Conservation (phyloP, 2,113 vertebrate genomes). For the Centropristis striata region DNA sequence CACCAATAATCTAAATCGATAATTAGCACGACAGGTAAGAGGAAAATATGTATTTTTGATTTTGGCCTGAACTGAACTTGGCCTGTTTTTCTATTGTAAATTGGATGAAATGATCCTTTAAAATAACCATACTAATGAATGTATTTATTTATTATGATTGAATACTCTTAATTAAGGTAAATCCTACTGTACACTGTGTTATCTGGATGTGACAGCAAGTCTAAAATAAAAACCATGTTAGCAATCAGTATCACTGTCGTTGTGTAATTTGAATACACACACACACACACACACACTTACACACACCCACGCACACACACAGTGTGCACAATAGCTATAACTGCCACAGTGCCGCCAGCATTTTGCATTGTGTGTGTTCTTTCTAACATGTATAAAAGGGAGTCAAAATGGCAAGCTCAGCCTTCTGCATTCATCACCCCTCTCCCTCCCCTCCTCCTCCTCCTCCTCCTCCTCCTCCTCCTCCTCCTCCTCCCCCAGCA, state of each 20-base stretch:
- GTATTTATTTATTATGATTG: background rate
- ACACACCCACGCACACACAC: conserved; percentile 46
- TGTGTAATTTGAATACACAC: conserved; percentile 28
- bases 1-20: no score
- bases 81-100: no score
- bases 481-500: conserved; percentile 2
- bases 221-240: conserved; percentile 36
- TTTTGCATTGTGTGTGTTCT: conserved; percentile 84
- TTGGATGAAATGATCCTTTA: conserved; percentile 15
- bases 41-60: no score
- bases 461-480: background rate
- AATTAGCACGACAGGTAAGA: no score
- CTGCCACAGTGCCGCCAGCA: conserved; percentile 74
- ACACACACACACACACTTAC: conserved; percentile 22
- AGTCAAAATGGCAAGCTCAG: conserved; percentile 78
- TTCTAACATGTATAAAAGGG: conserved; percentile 80
- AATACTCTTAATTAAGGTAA: background rate
- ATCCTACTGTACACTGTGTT: background rate
- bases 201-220: background rate
- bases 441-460: background rate
- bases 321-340: conserved; percentile 73
- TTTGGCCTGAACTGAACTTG: no score
- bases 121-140: conserved; percentile 1
- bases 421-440: conserved; percentile 78
- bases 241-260: background rate